phyloP scores from a whole-genome alignment of 30 jellyfish, hydroid and myxozoan genomes.

The Mastigias papua region DNA sequence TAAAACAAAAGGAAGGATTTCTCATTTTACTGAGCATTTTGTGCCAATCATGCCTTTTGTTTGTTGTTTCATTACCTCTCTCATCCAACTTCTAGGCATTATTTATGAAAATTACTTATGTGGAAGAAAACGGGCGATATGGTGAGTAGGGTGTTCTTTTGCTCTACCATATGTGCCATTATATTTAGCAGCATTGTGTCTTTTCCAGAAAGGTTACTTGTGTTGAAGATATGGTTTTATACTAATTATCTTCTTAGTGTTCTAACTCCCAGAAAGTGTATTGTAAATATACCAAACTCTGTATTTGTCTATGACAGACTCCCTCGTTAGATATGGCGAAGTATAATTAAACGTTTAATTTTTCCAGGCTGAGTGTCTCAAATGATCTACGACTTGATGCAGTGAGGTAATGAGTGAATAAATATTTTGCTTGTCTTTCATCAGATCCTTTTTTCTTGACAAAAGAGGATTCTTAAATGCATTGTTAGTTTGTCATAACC shows the following conservation, averaged over 20 bases:
- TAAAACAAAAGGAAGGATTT: too few relatives aligned
- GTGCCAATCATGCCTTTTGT: not conserved
- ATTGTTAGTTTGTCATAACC: too few relatives aligned
- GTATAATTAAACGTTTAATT: too few relatives aligned
- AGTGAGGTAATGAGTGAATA: conserved; percentile 60
- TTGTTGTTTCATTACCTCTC: not conserved
- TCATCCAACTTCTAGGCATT: conserved; percentile 74
- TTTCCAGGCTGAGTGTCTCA: conserved; percentile 98
- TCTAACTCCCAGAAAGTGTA: too few relatives aligned
- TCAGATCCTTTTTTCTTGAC: not conserved
- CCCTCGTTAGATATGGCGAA: too few relatives aligned
- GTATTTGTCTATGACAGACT: too few relatives aligned
- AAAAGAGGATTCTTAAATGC: too few relatives aligned
- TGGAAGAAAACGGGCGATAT: conserved; percentile 96
- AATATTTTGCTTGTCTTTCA: too few relatives aligned
- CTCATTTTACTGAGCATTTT: not conserved
- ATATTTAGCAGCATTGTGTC: not conserved
- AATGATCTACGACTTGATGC: conserved; percentile 98
- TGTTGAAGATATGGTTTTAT: too few relatives aligned
- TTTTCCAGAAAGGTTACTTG: too few relatives aligned
- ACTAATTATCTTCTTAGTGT: too few relatives aligned
- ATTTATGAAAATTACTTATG: conserved; percentile 91
- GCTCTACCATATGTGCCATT: not conserved
- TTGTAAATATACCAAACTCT: too few relatives aligned
- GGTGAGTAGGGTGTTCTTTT: conserved; percentile 62